phyloP scores from a whole-genome alignment of 2,888 invertebrate species.

The Antheraea yamamai region DNA sequence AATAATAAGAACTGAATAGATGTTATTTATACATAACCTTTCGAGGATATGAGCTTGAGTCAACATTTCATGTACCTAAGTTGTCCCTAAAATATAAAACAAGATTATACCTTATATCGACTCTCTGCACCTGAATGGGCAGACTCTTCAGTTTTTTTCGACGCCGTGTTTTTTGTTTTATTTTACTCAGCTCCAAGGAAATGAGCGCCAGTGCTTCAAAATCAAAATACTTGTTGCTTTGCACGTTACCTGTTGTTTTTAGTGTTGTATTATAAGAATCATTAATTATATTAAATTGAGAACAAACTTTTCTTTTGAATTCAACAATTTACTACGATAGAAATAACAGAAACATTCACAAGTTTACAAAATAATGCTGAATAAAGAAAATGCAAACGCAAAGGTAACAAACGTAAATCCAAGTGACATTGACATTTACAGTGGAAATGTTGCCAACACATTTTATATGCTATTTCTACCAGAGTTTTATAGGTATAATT shows the following conservation, averaged over 20 bases:
- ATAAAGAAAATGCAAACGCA: slow-evolving; percentile 14
- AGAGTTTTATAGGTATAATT: too few species aligned
- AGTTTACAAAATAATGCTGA: slow-evolving; percentile 13
- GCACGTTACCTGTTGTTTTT: slow-evolving; percentile 31
- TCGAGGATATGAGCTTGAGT: neutral
- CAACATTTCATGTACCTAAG: neutral
- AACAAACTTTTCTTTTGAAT: neutral
- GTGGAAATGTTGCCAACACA: neutral
- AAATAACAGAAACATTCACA: slow-evolving; percentile 5
- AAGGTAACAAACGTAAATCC: slow-evolving; percentile 17
- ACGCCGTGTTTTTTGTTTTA: slow-evolving; percentile 63
- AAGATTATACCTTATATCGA: slow-evolving; percentile 54
- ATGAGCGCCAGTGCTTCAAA: slow-evolving; percentile 40
- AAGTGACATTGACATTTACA: neutral
- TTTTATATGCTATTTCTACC: too few species aligned
- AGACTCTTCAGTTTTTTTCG: slow-evolving; percentile 61
- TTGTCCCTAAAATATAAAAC: neutral
- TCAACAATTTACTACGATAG: neutral
- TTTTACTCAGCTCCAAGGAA: slow-evolving; percentile 36
- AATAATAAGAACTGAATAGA: neutral
- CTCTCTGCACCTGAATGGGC: slow-evolving; percentile 56
- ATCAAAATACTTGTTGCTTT: slow-evolving; percentile 32
- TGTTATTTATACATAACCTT: slow-evolving; percentile 17
- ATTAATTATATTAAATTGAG: neutral
- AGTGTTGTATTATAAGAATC: slow-evolving; percentile 24